Percentiles rank a stretch among this genome's conserved stretches.
These are phyloP conservation scores for Solenopsis invicta DNA, from an alignment of 1,140 invertebrate genomes.

Conservation along the genomic window DNA sequence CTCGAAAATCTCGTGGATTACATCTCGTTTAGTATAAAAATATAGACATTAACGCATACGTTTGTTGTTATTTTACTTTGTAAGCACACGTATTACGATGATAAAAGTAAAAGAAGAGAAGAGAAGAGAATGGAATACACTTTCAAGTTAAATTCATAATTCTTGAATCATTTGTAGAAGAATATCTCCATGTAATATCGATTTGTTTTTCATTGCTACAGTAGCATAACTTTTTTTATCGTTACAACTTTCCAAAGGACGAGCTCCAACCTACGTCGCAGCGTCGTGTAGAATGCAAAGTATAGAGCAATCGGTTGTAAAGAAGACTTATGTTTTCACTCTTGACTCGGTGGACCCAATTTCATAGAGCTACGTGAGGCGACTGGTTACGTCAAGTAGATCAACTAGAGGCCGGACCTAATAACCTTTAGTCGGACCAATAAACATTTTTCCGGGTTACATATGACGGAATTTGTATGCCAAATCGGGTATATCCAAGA, in stretches of 20 bases:
- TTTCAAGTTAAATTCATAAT: neutral
- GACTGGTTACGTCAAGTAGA: constrained; percentile 58
- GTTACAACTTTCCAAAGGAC: constrained; percentile 7
- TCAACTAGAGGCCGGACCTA: constrained; percentile 69
- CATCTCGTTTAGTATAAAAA: neutral
- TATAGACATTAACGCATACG: neutral
- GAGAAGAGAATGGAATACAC: neutral
- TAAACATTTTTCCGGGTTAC: constrained; percentile 75
- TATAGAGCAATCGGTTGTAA: constrained; percentile 33
- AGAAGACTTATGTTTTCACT: constrained; percentile 53
- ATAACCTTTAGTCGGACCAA: constrained; percentile 73
- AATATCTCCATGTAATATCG: neutral
- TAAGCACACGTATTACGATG: neutral
- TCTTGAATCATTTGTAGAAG: neutral
- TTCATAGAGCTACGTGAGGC: constrained; percentile 51
- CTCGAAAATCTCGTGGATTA: constrained; percentile 8
- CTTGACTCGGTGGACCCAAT: constrained; percentile 34
- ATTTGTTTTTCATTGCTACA: neutral
- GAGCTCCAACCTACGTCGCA: too few species aligned
- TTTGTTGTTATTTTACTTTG: neutral
- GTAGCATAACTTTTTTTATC: constrained; percentile 16
- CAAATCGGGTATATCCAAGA: constrained; percentile 70
- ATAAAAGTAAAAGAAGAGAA: too few species aligned
- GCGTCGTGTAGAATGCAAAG: constrained; percentile 39
- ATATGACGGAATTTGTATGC: constrained; percentile 83